Conservation (phyloP, 2,113 vertebrate genomes). For the Urocitellus parryii region DNA sequence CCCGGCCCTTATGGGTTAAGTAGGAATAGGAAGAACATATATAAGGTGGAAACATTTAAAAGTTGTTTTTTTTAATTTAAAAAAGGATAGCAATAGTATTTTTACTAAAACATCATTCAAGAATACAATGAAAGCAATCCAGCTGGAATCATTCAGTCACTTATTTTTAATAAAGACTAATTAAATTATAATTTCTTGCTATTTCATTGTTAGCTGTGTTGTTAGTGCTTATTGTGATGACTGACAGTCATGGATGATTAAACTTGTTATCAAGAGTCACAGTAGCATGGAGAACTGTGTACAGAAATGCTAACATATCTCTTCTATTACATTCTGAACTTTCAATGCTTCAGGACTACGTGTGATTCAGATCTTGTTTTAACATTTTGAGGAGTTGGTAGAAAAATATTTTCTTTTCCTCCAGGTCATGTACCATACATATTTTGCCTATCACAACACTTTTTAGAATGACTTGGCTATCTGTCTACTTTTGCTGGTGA, state of each 20-base stretch:
- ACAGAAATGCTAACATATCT: not conserved
- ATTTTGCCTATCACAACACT: not conserved
- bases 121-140: not conserved
- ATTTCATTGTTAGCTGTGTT: not conserved
- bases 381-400: not conserved
- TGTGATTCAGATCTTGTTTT: not conserved
- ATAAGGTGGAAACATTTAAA: not conserved
- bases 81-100: not conserved
- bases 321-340: not conserved
- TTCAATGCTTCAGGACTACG: not conserved
- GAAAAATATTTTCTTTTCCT: slow-evolving; percentile 12
- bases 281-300: not conserved
- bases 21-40: not conserved
- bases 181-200: not conserved
- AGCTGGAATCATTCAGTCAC: not conserved
- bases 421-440: not conserved
- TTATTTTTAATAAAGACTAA: not conserved
- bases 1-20: not conserved
- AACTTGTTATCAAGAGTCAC: not conserved
- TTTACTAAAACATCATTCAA: not conserved
- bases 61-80: not conserved
- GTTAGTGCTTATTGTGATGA: not conserved
- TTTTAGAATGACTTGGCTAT: not conserved
- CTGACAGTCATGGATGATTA: not conserved
- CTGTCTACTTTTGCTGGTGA: not conserved